Evolutionary conservation across 2,888 invertebrate genomes (phyloP).

Genomic region (Ochlodes sylvanus): DNA sequence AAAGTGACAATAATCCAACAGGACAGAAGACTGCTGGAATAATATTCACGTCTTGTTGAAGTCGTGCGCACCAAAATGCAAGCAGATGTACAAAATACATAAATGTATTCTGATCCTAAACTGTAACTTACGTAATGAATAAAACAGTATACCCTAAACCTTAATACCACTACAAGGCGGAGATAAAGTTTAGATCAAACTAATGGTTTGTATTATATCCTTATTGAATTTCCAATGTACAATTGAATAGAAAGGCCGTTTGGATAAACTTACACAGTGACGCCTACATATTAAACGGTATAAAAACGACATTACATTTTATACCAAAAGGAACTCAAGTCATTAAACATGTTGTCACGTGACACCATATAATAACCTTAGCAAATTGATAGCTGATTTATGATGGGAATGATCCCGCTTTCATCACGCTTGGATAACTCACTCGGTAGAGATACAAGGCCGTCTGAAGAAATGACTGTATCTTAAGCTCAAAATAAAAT

Average conservation of each 20-base stretch:
- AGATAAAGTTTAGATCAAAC: conserved; percentile 13
- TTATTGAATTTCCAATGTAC: conserved; percentile 16
- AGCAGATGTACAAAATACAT: neutral
- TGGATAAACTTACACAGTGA: neutral
- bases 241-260: neutral
- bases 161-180: neutral
- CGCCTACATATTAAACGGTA: neutral
- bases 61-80: no score
- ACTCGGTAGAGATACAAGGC: neutral
- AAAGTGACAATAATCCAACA: no score
- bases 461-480: neutral
- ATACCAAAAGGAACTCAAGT: neutral
- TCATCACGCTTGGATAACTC: neutral
- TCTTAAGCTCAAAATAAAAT: conserved; percentile 12
- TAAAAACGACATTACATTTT: neutral
- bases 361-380: neutral
- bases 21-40: no score
- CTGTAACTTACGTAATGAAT: neutral
- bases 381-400: conserved; percentile 9
- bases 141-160: conserved; percentile 2
- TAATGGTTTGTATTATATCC: conserved; percentile 14
- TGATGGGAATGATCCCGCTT: conserved; percentile 1
- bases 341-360: neutral
- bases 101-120: neutral
- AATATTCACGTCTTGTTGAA: no score